These are phyloP conservation scores for Brachypterus glaber DNA, from an alignment of 2,888 invertebrate genomes.

Conservation along the genomic window DNA sequence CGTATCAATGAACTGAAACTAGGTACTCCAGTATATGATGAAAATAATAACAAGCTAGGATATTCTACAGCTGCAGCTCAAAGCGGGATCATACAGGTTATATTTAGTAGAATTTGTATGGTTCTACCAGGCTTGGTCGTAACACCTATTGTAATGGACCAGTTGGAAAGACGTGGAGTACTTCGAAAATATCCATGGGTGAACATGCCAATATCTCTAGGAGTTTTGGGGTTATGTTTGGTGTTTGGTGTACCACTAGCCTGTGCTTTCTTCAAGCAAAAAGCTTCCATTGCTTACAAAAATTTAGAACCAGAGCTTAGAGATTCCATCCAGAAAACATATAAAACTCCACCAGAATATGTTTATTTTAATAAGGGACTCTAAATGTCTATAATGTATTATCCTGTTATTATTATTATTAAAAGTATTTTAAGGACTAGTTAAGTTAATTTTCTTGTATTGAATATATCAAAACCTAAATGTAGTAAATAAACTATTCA, in stretches of 20 bases:
- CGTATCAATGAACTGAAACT: slow-evolving; percentile 47
- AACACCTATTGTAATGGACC: slow-evolving; percentile 67
- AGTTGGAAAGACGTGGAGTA: slow-evolving; percentile 55
- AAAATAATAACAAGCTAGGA: slow-evolving; percentile 62
- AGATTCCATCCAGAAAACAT: slow-evolving; percentile 43
- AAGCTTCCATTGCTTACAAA: slow-evolving; percentile 57
- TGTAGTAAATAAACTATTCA: too few species aligned
- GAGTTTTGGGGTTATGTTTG: slow-evolving; percentile 58
- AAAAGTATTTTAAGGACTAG: too few species aligned
- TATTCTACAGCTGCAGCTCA: slow-evolving; percentile 61
- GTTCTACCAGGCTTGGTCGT: slow-evolving; percentile 86
- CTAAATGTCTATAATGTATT: slow-evolving; percentile 38
- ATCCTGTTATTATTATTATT: slow-evolving; percentile 1
- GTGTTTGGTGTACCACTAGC: slow-evolving; percentile 92
- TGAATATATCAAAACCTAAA: too few species aligned
- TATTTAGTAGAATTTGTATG: slow-evolving; percentile 84
- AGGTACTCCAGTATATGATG: slow-evolving; percentile 76
- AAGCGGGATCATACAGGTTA: slow-evolving; percentile 79
- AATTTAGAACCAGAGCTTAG: slow-evolving; percentile 63
- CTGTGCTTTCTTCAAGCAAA: slow-evolving; percentile 93
- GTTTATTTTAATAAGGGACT: slow-evolving; percentile 90
- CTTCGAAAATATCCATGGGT: slow-evolving; percentile 57
- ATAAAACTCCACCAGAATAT: slow-evolving; percentile 48
- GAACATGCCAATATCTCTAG: slow-evolving; percentile 67
- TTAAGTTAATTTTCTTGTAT: too few species aligned